phyloP scores from a whole-genome alignment of 1,140 invertebrate genomes.

The Hestina assimilis region DNA sequence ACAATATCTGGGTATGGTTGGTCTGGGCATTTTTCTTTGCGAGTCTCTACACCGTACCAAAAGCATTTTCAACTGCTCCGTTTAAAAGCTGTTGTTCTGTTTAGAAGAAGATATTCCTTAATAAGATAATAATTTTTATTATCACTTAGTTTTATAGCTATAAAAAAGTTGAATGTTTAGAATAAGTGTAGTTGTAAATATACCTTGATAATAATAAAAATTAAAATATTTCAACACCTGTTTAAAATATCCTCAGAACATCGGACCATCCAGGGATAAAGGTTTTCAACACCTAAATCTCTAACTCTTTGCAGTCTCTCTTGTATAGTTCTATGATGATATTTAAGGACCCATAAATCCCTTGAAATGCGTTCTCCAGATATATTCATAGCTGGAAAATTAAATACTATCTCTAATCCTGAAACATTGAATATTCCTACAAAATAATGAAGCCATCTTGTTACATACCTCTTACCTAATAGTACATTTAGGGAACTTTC shows the following conservation, averaged over 20 bases:
- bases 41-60: too few species aligned
- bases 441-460: background rate
- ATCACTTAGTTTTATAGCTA: too few species aligned
- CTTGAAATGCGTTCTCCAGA: slow-evolving; percentile 61
- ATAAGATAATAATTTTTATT: too few species aligned
- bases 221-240: too few species aligned
- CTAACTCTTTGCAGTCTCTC: slow-evolving; percentile 55
- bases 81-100: too few species aligned
- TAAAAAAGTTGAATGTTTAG: too few species aligned
- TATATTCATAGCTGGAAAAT: slow-evolving; percentile 63
- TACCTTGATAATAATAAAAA: too few species aligned
- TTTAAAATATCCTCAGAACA: slow-evolving; percentile 64
- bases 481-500: slow-evolving; percentile 62
- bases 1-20: too few species aligned
- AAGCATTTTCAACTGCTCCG: too few species aligned
- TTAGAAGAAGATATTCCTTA: too few species aligned
- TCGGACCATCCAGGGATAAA: slow-evolving; percentile 74
- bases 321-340: slow-evolving; percentile 58
- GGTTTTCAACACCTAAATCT: slow-evolving; percentile 50
- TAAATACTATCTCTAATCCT: slow-evolving; percentile 8
- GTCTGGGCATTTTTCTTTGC: too few species aligned
- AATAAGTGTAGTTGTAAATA: too few species aligned
- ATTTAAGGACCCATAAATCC: slow-evolving; percentile 75
- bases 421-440: background rate
- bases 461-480: slow-evolving; percentile 51